Conservation (phyloP, 2,113 vertebrate species). For the Pterocles orientalis region DNA sequence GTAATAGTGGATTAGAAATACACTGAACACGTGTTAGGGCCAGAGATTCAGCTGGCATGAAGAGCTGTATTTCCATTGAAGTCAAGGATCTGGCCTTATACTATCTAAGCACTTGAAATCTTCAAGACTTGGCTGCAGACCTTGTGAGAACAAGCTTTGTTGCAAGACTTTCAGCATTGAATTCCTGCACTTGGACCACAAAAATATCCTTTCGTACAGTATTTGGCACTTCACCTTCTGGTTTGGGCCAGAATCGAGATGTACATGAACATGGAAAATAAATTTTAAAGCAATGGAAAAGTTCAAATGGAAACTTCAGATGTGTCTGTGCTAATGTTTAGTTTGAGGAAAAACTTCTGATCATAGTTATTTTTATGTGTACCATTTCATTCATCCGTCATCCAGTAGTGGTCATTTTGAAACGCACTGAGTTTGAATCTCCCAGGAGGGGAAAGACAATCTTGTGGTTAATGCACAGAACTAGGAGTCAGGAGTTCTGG, state of each 20-base stretch:
- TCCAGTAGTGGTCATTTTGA: constrained; percentile 47
- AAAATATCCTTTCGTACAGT: constrained; percentile 34
- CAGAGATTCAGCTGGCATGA: neutral
- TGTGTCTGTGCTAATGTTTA: constrained; percentile 42
- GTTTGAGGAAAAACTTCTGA: constrained; percentile 54
- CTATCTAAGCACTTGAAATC: constrained; percentile 37
- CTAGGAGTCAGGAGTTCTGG: constrained; percentile 42
- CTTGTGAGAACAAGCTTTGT: constrained; percentile 50
- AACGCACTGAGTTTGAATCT: neutral
- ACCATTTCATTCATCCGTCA: constrained; percentile 46
- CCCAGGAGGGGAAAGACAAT: constrained; percentile 47
- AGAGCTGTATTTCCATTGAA: constrained; percentile 25
- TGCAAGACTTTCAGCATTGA: constrained; percentile 44
- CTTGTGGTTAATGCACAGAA: constrained; percentile 36
- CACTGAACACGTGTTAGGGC: neutral
- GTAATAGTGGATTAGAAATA: neutral
- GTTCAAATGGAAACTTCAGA: constrained; percentile 52
- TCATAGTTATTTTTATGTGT: constrained; percentile 55
- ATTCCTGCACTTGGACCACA: constrained; percentile 41
- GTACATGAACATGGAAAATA: constrained; percentile 64
- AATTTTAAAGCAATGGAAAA: constrained; percentile 61
- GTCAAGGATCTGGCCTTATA: constrained; percentile 13
- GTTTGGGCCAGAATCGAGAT: constrained; percentile 23
- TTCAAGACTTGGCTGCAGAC: constrained; percentile 38
- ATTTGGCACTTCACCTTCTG: constrained; percentile 47